Conservation (phyloP, 2,888 invertebrate genomes). For the Phaedon cochleariae region DNA sequence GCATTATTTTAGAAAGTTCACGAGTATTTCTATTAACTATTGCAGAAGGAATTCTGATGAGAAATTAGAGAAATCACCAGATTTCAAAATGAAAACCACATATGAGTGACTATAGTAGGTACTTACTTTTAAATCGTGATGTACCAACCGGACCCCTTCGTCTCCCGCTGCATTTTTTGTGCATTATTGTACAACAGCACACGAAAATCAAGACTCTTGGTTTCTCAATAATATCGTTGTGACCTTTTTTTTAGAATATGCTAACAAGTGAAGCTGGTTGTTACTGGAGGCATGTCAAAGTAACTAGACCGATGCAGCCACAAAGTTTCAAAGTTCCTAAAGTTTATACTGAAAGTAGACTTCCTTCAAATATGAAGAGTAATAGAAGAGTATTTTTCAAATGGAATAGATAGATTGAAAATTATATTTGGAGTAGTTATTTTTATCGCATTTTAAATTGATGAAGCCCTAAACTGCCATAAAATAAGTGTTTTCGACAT, state of each 20-base stretch:
- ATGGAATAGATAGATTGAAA: constrained; percentile 36
- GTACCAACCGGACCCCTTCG: no score
- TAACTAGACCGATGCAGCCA: constrained; percentile 46
- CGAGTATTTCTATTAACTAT: no score
- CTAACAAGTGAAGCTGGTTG: constrained; percentile 53
- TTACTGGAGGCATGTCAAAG: constrained; percentile 55
- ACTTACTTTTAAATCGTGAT: no score
- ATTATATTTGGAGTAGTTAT: not conserved
- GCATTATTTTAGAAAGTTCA: no score
- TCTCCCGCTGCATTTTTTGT: no score
- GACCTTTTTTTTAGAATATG: constrained; percentile 46
- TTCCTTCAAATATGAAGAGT: constrained; percentile 41
- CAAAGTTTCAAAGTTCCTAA: constrained; percentile 46
- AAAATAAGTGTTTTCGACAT: constrained; percentile 33
- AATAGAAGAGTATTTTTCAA: constrained; percentile 44
- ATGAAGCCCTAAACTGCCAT: constrained; percentile 30
- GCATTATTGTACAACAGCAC: no score
- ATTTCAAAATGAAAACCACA: no score
- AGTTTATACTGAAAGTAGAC: constrained; percentile 44
- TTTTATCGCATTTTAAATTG: not conserved
- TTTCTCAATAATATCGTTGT: no score
- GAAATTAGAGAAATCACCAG: no score
- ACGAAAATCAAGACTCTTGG: no score
- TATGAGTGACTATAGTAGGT: no score
- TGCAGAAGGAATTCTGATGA: no score